Percentiles rank a stretch among this genome's conserved stretches.
Conservation (phyloP, 2,888 invertebrate genomes). For the Capitulum mitella region DNA sequence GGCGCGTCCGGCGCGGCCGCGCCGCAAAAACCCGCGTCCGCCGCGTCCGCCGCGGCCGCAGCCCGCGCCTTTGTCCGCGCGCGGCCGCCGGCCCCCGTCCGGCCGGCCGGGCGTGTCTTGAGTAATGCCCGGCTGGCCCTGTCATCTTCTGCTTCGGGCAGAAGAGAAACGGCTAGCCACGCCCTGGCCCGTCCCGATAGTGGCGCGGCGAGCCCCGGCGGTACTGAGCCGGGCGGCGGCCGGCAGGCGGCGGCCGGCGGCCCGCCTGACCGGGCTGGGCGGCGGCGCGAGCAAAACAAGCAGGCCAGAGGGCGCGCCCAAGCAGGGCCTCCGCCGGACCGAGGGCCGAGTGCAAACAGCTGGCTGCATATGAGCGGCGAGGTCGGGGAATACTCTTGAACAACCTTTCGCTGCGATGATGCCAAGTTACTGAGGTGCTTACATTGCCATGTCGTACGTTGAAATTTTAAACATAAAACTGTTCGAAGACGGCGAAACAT, state of each 20-base stretch:
- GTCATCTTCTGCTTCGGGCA: slow-evolving; percentile 23
- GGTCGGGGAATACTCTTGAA: no score
- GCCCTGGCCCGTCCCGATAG: slow-evolving; percentile 4
- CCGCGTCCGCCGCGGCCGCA: neutral
- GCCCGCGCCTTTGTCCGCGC: slow-evolving; percentile 10
- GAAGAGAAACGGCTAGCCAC: slow-evolving; percentile 24
- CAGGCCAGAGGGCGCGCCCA: no score
- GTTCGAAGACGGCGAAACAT: no score
- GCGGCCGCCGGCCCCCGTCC: neutral
- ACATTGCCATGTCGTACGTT: no score
- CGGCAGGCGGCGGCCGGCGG: neutral
- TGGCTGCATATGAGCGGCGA: no score
- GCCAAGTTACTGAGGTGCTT: no score
- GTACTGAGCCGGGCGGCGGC: neutral
- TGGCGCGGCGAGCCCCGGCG: neutral
- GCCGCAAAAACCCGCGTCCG: neutral
- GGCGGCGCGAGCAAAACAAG: no score
- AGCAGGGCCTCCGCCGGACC: no score
- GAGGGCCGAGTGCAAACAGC: no score
- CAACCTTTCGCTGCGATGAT: no score
- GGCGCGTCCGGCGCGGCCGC: neutral
- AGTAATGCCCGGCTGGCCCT: slow-evolving; percentile 22
- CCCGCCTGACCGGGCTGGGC: no score
- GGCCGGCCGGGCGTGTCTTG: slow-evolving; percentile 21
- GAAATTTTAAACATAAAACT: no score